A percentile compares a stretch with the other conserved stretches of the same genome.
Conservation (phyloP, 1,140 invertebrate genomes). For the Berghia stephanieae region DNA sequence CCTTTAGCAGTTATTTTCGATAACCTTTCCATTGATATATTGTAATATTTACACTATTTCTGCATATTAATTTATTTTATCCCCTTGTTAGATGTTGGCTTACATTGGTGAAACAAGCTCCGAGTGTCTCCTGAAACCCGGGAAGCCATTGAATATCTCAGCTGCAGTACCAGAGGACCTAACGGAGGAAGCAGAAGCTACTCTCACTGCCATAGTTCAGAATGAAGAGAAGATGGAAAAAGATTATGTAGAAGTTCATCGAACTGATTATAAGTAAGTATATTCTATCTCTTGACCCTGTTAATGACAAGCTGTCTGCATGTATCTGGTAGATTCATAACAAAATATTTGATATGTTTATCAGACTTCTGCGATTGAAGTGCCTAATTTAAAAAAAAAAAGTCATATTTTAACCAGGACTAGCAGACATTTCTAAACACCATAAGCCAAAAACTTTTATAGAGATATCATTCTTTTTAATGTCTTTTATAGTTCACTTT, state of each 20-base stretch:
- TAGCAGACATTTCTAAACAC: too few species aligned
- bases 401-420: too few species aligned
- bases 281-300: too few species aligned
- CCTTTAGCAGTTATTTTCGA: too few species aligned
- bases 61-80: constrained; percentile 37
- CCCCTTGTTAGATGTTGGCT: constrained; percentile 76
- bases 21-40: too few species aligned
- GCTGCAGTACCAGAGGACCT: constrained; percentile 60
- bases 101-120: constrained; percentile 93
- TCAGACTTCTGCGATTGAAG: too few species aligned
- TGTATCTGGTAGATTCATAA: background rate
- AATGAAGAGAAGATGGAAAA: constrained; percentile 53
- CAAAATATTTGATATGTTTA: background rate
- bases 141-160: constrained; percentile 63
- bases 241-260: constrained; percentile 52
- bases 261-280: constrained; percentile 42
- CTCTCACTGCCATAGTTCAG: constrained; percentile 58
- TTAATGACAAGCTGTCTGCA: too few species aligned
- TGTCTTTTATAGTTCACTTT: background rate
- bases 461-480: too few species aligned
- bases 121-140: constrained; percentile 76
- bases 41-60: too few species aligned
- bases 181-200: constrained; percentile 54
- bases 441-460: too few species aligned
- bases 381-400: too few species aligned